Conservation (phyloP, 2,888 invertebrate species). For the Clunio marinus region DNA sequence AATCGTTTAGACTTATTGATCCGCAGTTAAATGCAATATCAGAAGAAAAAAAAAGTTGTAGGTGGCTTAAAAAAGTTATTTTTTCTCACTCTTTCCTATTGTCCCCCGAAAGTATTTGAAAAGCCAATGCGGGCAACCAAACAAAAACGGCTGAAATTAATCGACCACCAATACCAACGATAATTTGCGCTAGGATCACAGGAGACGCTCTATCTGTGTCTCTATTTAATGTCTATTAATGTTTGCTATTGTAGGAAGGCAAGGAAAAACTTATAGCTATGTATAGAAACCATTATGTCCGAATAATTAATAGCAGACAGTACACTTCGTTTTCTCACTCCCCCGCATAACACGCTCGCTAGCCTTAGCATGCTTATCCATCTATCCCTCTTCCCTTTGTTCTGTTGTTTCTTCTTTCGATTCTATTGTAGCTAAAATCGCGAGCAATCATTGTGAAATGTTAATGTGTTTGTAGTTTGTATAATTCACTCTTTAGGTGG, state of each 20-base stretch:
- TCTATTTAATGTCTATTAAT: slow-evolving; percentile 35
- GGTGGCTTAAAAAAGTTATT: too few relatives aligned
- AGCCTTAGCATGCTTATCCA: not conserved
- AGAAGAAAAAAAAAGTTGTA: too few relatives aligned
- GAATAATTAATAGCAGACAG: slow-evolving; percentile 37
- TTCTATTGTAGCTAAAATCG: slow-evolving; percentile 18
- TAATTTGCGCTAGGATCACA: slow-evolving; percentile 11
- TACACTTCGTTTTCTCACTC: too few relatives aligned
- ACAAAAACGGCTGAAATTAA: slow-evolving; percentile 15
- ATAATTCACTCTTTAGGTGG: too few relatives aligned
- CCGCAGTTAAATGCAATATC: not conserved
- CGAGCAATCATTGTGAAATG: slow-evolving; percentile 37
- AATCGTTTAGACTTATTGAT: not conserved
- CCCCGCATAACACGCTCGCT: not conserved
- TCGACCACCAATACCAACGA: slow-evolving; percentile 21
- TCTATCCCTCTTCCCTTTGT: not conserved
- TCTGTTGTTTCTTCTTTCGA: slow-evolving; percentile 20
- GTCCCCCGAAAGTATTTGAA: too few relatives aligned
- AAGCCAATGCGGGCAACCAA: slow-evolving; percentile 2
- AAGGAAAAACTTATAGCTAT: slow-evolving; percentile 32
- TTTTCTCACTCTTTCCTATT: too few relatives aligned
- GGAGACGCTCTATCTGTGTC: slow-evolving; percentile 30
- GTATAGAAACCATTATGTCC: slow-evolving; percentile 37
- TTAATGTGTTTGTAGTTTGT: slow-evolving; percentile 35
- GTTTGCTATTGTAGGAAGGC: slow-evolving; percentile 27